Evolutionary conservation across 2,888 invertebrate genomes (phyloP).

Genomic region (Tillus elongatus): DNA sequence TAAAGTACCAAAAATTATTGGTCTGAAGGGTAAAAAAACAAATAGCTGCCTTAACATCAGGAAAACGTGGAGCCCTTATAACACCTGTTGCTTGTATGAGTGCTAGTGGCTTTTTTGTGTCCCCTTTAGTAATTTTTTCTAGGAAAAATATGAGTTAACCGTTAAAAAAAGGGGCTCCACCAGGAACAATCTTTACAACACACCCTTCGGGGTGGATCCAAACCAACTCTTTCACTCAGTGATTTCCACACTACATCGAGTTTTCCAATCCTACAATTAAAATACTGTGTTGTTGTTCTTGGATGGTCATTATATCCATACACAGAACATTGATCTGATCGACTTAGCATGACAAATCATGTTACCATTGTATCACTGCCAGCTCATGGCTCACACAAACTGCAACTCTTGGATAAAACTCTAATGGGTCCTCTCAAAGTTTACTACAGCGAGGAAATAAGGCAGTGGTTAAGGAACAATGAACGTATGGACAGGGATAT

Average conservation of each 20-base stretch:
- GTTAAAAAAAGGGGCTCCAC: constrained; percentile 27
- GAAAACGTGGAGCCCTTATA: constrained; percentile 29
- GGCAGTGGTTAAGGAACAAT: constrained; percentile 10
- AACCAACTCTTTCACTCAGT: constrained; percentile 17
- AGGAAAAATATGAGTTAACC: constrained; percentile 29
- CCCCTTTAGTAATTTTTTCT: constrained; percentile 32
- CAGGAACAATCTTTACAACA: constrained; percentile 22
- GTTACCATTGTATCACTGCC: constrained; percentile 30
- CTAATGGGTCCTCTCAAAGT: constrained; percentile 34
- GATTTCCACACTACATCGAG: constrained; percentile 20
- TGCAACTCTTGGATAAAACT: constrained; percentile 31
- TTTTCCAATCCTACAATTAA: constrained; percentile 15
- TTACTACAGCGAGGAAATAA: constrained; percentile 28
- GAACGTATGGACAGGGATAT: constrained; percentile 22
- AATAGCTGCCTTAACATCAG: constrained; percentile 30
- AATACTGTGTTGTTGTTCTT: constrained; percentile 13
- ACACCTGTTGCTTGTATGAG: constrained; percentile 28
- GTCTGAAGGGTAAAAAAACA: constrained; percentile 30
- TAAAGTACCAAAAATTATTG: constrained; percentile 27
- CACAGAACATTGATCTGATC: constrained; percentile 22
- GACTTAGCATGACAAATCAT: constrained; percentile 30
- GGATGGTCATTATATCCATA: constrained; percentile 16
- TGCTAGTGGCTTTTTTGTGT: constrained; percentile 29
- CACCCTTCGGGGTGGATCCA: constrained; percentile 21
- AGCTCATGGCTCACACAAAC: constrained; percentile 31